Percentiles rank a stretch among this genome's conserved stretches.
phyloP scores from a whole-genome alignment of 2,113 vertebrate species.

The Phylloscopus whistleri region DNA sequence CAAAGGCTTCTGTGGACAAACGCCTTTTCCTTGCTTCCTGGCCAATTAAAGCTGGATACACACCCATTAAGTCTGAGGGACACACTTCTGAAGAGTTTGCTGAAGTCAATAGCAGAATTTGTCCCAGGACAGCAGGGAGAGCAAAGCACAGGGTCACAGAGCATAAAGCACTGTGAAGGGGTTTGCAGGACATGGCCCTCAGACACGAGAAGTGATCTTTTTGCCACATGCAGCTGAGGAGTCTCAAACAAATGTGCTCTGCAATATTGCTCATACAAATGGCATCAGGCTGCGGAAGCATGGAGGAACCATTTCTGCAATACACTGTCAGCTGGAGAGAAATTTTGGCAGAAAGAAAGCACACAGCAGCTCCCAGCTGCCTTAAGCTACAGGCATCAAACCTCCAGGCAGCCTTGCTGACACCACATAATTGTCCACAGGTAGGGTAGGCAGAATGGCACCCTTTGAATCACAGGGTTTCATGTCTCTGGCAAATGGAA shows the following conservation, averaged over 20 bases:
- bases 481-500: constrained; percentile 50
- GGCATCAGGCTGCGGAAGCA: not conserved
- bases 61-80: not conserved
- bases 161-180: not conserved
- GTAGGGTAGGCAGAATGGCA: constrained; percentile 51
- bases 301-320: not conserved
- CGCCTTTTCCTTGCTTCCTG: not conserved
- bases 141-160: not conserved
- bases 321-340: not conserved
- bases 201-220: not conserved
- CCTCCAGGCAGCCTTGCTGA: not conserved
- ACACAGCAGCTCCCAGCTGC: constrained; percentile 32
- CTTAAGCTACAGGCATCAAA: not conserved
- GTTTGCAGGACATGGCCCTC: not conserved
- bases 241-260: not conserved
- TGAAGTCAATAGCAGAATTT: not conserved
- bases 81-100: not conserved
- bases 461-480: constrained; percentile 63
- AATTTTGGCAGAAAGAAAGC: not conserved
- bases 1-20: not conserved
- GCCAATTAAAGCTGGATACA: not conserved
- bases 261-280: not conserved
- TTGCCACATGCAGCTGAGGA: not conserved
- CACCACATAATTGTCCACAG: constrained; percentile 46
- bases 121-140: not conserved